Evolutionary conservation across 2,888 invertebrate species (phyloP).

Genomic region (Lithophane semibrunnea): DNA sequence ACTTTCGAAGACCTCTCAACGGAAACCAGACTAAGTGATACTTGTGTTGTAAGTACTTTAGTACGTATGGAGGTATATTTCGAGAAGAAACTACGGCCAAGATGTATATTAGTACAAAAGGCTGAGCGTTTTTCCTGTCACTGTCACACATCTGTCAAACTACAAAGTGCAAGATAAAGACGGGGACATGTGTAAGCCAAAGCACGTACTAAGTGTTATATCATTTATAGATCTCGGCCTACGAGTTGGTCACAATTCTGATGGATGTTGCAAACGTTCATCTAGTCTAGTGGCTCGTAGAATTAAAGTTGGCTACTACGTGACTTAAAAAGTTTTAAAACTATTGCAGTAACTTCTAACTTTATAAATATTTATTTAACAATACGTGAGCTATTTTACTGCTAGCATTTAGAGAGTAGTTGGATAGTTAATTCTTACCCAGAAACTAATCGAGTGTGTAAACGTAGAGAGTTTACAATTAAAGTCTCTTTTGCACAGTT

Average conservation of each 20-base stretch:
- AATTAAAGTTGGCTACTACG: not conserved
- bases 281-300: not conserved
- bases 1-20: constrained; percentile 40
- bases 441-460: constrained; percentile 49
- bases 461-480: constrained; percentile 42
- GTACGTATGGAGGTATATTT: not conserved
- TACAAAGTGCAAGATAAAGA: not conserved
- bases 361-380: constrained; percentile 31
- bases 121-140: not conserved
- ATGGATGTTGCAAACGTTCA: not conserved
- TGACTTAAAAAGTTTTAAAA: constrained; percentile 10
- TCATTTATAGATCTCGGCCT: not conserved
- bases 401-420: not conserved
- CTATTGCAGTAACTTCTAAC: not conserved
- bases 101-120: too few relatives aligned
- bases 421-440: constrained; percentile 39
- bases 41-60: constrained; percentile 14
- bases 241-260: not conserved
- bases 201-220: too few relatives aligned
- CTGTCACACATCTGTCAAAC: not conserved
- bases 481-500: constrained; percentile 47
- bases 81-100: not conserved
- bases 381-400: constrained; percentile 21
- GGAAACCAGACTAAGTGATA: constrained; percentile 50
- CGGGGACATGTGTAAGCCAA: not conserved